phyloP scores from a whole-genome alignment of 23 tunicate species.

The Diplosoma virens region DNA sequence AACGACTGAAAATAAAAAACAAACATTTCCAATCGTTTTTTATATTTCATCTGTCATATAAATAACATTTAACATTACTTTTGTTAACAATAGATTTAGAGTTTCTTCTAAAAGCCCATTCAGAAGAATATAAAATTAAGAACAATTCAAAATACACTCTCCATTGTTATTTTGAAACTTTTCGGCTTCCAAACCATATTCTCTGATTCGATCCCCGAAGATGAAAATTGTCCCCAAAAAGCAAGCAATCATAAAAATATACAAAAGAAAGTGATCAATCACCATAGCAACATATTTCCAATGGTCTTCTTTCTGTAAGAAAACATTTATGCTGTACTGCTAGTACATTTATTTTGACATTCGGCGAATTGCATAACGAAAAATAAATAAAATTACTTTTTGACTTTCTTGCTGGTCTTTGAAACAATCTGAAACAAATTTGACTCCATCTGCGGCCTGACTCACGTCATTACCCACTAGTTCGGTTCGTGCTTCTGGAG shows the following conservation, averaged over 20 bases:
- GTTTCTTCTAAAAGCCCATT: no score
- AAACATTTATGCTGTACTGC: no score
- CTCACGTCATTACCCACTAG: slow-evolving; percentile 68
- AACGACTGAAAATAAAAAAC: no score
- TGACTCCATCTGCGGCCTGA: slow-evolving; percentile 79
- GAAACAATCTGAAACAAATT: slow-evolving; percentile 79
- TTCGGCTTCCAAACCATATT: slow-evolving; percentile 52
- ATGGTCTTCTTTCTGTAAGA: slow-evolving; percentile 87
- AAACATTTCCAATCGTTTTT: not conserved
- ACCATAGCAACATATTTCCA: slow-evolving; percentile 99
- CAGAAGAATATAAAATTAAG: not conserved
- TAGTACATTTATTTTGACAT: not conserved
- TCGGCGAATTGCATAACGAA: not conserved
- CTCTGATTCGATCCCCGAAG: slow-evolving; percentile 70
- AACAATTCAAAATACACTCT: slow-evolving; percentile 52
- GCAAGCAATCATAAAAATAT: slow-evolving; percentile 84
- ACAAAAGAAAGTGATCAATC: slow-evolving; percentile 87
- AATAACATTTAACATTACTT: no score
- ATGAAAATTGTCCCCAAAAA: slow-evolving; percentile 75
- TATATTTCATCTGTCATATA: not conserved
- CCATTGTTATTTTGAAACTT: slow-evolving; percentile 35
- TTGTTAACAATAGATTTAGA: no score
- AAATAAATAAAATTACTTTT: slow-evolving; percentile 42
- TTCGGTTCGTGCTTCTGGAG: not conserved
- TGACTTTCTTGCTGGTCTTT: slow-evolving; percentile 83